Percentiles rank a stretch among this genome's conserved stretches.
These are phyloP conservation scores for Leptopterna dolabrata DNA, from an alignment of 2,888 invertebrate genomes.

Conservation along the genomic window DNA sequence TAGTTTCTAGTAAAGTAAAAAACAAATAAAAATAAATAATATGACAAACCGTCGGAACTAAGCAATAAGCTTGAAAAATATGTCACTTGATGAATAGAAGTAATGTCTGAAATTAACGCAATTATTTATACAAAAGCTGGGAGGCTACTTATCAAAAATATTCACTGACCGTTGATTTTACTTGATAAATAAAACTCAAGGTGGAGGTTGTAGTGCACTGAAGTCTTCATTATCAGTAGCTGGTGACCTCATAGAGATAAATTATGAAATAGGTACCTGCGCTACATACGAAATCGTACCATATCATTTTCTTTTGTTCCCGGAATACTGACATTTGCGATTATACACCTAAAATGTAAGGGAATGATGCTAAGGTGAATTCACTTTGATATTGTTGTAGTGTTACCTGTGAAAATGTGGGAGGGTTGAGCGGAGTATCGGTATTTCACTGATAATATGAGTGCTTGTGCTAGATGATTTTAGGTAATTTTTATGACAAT, in stretches of 20 bases:
- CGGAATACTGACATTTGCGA: too few relatives aligned
- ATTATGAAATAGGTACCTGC: too few relatives aligned
- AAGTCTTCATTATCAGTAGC: too few relatives aligned
- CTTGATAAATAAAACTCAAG: background rate
- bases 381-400: background rate
- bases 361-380: background rate
- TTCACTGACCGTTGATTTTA: slow-evolving; percentile 6
- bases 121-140: slow-evolving; percentile 47
- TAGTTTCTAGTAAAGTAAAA: slow-evolving; percentile 10
- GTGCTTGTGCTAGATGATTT: background rate
- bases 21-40: slow-evolving; percentile 53
- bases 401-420: background rate
- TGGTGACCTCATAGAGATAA: too few relatives aligned
- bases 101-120: background rate
- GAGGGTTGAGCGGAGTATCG: too few relatives aligned
- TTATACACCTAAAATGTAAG: background rate
- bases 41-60: slow-evolving; percentile 51
- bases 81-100: background rate
- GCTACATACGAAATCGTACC: too few relatives aligned
- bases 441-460: background rate
- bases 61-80: slow-evolving; percentile 38
- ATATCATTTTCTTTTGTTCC: too few relatives aligned
- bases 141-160: slow-evolving; percentile 54
- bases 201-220: background rate
- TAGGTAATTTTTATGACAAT: too few relatives aligned